Evolutionary conservation across 2,888 invertebrate species (phyloP), one percentile per base, ranked within the genome.

Genomic region (Caenorhabditis drosophilae): DNA sequence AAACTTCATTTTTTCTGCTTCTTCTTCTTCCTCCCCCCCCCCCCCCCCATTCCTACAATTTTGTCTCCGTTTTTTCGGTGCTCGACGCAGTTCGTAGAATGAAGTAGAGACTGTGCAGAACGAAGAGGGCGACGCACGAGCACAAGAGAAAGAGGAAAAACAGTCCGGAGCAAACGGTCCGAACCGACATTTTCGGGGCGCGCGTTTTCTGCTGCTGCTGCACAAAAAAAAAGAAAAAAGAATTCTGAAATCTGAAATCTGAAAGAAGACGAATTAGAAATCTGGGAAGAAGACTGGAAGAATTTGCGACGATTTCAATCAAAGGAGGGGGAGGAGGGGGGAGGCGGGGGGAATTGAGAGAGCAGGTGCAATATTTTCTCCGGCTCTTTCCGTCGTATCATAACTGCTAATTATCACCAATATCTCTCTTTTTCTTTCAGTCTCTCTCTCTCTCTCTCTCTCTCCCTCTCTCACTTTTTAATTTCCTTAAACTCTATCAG

Each of bases 101-200:
- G 60, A 68, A 77, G 36, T 75, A 75, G 25, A 77, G 50, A n/a
- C 66, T 66, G 48, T 77, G 77, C 11, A 75, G 64, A 9, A 76
- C 70, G 53, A 75, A 77, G 20, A 75, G 51, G 9, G 73, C 72
- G 1, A 64, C 41, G 41, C 73, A 75, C 4, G 62, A 57, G 50
- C 57, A 61, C 23, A 75, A 49, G 11, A 75, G 51, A 16, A 67
- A 54, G 1, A 73, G 26, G 52, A 72, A 53, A 31, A 70, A 66
- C 4, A 67, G 31, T n/a, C 55, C 66, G 38, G 60, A 59, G 59
- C 60, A 63, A 12, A 70, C 25, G 18, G 57, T 48, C 15, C 62
- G 61, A 40, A 61, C 34, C 54, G 20, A 34, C 59, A 50, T 50
- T 23, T 50, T 11, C n/a, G 38, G 12, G 35, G 35, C 4, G 4